These are phyloP conservation scores for Athalia rosae DNA, from an alignment of 2,888 invertebrate genomes.

Conservation along the genomic window DNA sequence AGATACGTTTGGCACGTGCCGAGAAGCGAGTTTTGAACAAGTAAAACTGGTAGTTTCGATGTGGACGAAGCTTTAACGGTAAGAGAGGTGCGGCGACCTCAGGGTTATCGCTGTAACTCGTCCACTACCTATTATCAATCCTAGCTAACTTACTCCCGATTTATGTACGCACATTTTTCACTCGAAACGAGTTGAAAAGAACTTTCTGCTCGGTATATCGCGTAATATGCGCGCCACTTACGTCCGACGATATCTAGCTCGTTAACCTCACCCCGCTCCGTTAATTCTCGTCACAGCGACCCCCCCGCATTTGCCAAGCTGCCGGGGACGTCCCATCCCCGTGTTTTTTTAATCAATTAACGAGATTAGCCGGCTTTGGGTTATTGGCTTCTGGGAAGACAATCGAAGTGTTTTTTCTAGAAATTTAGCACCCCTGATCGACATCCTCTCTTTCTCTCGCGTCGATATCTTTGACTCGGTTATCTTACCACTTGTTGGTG, in stretches of 20 bases:
- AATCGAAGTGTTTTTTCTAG: neutral
- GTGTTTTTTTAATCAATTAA: too few relatives aligned
- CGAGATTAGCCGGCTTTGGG: neutral
- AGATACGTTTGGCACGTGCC: neutral
- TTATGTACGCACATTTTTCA: neutral
- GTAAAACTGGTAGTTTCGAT: neutral
- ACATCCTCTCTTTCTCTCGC: too few relatives aligned
- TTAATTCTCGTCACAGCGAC: too few relatives aligned
- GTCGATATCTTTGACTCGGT: too few relatives aligned
- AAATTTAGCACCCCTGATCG: neutral
- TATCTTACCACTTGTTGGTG: too few relatives aligned
- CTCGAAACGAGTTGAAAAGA: too few relatives aligned
- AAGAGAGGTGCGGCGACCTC: slow-evolving; percentile 70
- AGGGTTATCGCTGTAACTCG: slow-evolving; percentile 67
- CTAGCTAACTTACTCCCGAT: slow-evolving; percentile 52
- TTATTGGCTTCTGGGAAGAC: neutral
- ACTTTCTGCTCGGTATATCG: too few relatives aligned
- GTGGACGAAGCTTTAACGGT: slow-evolving; percentile 53
- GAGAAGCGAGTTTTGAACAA: neutral
- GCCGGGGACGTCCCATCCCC: too few relatives aligned
- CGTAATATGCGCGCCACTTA: too few relatives aligned
- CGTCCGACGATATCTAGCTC: too few relatives aligned
- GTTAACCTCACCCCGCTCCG: too few relatives aligned
- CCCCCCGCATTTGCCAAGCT: too few relatives aligned
- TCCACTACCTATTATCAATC: slow-evolving; percentile 64